Base-by-base conservation (phyloP, 2,797 vertebrate species). In the Pantherophis vulpinus region DNA sequence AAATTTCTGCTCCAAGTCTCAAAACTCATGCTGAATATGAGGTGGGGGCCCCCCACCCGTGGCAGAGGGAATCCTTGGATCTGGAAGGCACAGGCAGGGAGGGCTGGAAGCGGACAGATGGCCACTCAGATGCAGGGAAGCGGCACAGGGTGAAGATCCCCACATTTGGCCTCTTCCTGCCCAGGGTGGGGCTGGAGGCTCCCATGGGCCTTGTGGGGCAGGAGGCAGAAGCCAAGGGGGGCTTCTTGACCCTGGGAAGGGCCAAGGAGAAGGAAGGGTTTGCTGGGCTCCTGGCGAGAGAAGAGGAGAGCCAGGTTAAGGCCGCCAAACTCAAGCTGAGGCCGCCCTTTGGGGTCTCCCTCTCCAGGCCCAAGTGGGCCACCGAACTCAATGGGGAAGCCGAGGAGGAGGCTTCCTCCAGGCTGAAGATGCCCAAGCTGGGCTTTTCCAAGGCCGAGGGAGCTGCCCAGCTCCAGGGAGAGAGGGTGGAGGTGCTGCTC, bases 131-230 rank as follows among this genome's bases (percentile, higher is more conserved):
- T 0, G 96, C 94, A 0, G 97, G 97, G 61, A 97, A 93, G 54
- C 97, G 90, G n/a, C 96, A 96, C 32, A 98, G 98, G 96, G 96
- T 98, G 42, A 98, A 98, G 97, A 95, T 98, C 91, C 98, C 98
- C 0, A 98, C 98, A 86, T 98, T 98, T 92, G 98, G 98, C 16
- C 94, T 98, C 5, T 96, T 96, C 51, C 95, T 98, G 90, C 97
- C 98, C 0, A 97, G 97, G 54, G 96, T 97, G 6, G 95, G 96
- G 1, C 95, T 96, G 66, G 97, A 95, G 5, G 8, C 1, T 0
- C 89, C 74, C 0, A 96, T 96, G n/a, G 94, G 95, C 2, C 90
- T 91, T 0, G 95, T 94, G 11, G 86, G 74, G 51, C 91, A 94
- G 91, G 94, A 94, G 2, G 56, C 4, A 0, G 93, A 88, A 54